Evolutionary conservation across 1,140 invertebrate genomes (phyloP).

Genomic region (Aphaenogaster floridana): DNA sequence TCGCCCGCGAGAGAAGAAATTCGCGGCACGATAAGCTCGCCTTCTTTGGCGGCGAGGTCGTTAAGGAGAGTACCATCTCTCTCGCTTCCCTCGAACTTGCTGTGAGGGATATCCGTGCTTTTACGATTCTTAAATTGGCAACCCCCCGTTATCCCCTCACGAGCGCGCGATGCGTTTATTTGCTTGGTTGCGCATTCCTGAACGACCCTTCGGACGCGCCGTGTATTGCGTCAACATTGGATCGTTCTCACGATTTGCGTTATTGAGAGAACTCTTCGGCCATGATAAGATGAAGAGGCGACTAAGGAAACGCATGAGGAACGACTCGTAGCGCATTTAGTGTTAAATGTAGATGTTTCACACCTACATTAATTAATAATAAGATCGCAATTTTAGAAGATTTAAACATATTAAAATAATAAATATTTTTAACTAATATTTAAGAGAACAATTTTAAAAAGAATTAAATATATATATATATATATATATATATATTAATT

Average conservation of each 20-base stretch:
- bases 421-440: background rate
- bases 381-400: background rate
- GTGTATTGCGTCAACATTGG: background rate
- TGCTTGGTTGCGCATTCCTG: slow-evolving; percentile 72
- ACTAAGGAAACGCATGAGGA: slow-evolving; percentile 13
- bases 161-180: slow-evolving; percentile 76
- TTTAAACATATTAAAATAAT: background rate
- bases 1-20: slow-evolving; percentile 34
- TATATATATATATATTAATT: background rate
- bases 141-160: slow-evolving; percentile 67
- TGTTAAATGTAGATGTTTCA: background rate
- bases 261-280: background rate
- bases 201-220: background rate
- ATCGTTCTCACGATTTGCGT: slow-evolving; percentile 22
- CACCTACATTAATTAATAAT: background rate
- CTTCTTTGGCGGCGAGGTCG: slow-evolving; percentile 36
- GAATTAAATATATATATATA: background rate
- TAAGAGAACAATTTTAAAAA: background rate
- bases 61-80: slow-evolving; percentile 50
- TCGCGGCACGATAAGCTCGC: slow-evolving; percentile 22
- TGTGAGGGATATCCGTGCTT: slow-evolving; percentile 67
- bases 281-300: slow-evolving; percentile 30
- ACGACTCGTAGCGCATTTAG: background rate
- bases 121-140: slow-evolving; percentile 81
- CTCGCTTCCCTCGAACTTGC: slow-evolving; percentile 62